Percentiles rank a stretch among this genome's conserved stretches.
Evolutionary conservation across 2,113 vertebrate species (phyloP).

Genomic region (Parotia lawesii): DNA sequence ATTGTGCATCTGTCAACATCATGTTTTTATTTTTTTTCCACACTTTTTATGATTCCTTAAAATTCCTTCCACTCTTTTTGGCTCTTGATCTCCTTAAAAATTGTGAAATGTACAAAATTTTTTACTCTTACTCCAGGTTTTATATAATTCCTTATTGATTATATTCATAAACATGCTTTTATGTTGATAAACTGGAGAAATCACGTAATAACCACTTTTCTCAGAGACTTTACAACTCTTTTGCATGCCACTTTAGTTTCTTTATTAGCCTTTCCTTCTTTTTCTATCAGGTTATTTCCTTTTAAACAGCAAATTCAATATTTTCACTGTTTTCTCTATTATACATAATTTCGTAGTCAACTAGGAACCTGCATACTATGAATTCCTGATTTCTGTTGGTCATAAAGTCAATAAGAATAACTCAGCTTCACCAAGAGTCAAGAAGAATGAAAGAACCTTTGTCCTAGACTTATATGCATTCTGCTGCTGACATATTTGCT

Average conservation of each 20-base stretch:
- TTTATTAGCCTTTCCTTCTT: background rate
- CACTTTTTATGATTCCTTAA: background rate
- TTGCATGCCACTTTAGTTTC: background rate
- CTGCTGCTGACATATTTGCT: background rate
- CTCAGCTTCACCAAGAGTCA: background rate
- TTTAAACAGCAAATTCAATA: background rate
- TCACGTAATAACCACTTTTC: background rate
- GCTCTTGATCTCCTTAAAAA: background rate
- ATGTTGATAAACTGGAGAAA: background rate
- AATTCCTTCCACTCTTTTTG: background rate
- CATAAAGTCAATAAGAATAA: background rate
- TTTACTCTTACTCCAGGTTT: background rate
- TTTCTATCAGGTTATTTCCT: background rate
- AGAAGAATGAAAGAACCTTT: background rate
- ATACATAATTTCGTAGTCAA: background rate
- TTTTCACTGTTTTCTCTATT: background rate
- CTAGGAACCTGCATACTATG: background rate
- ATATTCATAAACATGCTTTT: background rate
- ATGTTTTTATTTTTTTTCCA: background rate
- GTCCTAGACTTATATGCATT: background rate
- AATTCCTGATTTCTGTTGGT: background rate
- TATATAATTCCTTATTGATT: background rate
- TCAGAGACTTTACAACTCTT: background rate
- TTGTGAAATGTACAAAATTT: background rate
- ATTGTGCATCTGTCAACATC: background rate